Evolutionary conservation across 2,113 vertebrate species (phyloP), one percentile per base, ranked within the genome.

Genomic region (Thalassoma bifasciatum): DNA sequence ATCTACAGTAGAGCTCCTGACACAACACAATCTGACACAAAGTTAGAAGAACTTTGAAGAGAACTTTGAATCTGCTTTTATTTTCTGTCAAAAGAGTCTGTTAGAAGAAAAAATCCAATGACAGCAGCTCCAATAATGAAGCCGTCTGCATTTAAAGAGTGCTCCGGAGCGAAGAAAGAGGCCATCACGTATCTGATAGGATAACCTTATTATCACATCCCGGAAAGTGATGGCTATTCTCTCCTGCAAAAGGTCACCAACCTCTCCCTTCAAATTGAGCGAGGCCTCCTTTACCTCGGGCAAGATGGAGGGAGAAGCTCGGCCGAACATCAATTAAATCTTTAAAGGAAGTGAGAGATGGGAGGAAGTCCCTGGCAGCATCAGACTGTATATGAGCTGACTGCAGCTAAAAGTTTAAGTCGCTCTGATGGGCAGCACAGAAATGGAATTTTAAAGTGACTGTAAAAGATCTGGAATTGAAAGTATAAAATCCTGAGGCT

Each of bases 301-400:
- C 74, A 23, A 57, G 68, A 77, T 16, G 37, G 66, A 62, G 21
- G 69, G 52, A 75, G 75, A 64, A 78, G 76, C 79, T 83, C 63
- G 79, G 57, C 72, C 50, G 70, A 66, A 85, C 80, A 88, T 82
- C 85, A 85, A 85, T 87, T 79, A 86, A 75, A 81, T 79, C 70
- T 59, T 38, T 46, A 64, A 40, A 72, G 26, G 75, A 67, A 59
- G 77, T 64, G 26, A 73, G 61, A 22, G 49, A 62, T 19, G 40
- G 65, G 66, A 72, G 59, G 51, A 16, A 9, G 64, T 70, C 50
- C 38, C 46, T 47, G 22, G 57, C 47, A 74, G 72, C 62, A 40
- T 4, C 23, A 8, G 0, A 5, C 64, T 24, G 5, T 54, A 54
- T n/a, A 57, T 8, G 11, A 75, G 78, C 75, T 77, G 76, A 90